Conservation (phyloP, 2,113 vertebrate genomes). For the Verasper variegatus region DNA sequence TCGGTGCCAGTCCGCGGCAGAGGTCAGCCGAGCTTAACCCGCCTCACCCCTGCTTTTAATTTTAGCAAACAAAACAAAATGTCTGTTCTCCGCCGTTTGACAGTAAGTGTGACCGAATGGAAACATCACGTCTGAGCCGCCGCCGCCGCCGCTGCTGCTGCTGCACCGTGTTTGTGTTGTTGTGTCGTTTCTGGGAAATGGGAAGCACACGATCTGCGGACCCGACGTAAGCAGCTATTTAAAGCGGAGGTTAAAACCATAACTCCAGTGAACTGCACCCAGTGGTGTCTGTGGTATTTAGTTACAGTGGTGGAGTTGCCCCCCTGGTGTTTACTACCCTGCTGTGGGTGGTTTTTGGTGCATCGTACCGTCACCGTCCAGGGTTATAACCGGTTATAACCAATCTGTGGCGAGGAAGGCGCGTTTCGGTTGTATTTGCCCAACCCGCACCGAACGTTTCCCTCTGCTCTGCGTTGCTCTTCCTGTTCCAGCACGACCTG, state of each 20-base stretch:
- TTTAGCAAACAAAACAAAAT: neutral
- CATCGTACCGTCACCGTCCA: slow-evolving; percentile 35
- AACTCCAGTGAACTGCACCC: neutral
- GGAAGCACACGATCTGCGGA: slow-evolving; percentile 11
- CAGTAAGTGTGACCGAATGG: neutral
- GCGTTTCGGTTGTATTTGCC: neutral
- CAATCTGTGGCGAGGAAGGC: slow-evolving; percentile 50
- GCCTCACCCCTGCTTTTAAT: neutral
- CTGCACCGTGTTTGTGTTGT: neutral
- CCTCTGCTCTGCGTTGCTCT: neutral
- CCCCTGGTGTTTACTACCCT: slow-evolving; percentile 34
- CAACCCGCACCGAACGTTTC: neutral
- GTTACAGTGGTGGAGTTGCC: neutral
- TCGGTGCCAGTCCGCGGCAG: slow-evolving; percentile 11
- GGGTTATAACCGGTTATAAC: slow-evolving; percentile 31
- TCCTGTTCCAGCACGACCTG: slow-evolving; percentile 40
- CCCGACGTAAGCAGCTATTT: slow-evolving; percentile 54
- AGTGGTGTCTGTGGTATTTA: neutral
- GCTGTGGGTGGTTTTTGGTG: slow-evolving; percentile 31
- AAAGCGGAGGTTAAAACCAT: slow-evolving; percentile 23
- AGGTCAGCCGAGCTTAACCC: slow-evolving; percentile 11
- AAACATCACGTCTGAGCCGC: too few species aligned
- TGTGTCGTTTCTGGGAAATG: neutral
- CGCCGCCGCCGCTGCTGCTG: too few species aligned
- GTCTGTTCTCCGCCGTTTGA: neutral